Percentiles rank a stretch among this genome's conserved stretches.
These are phyloP conservation scores for Anser brachyrhynchus DNA, from an alignment of 2,113 vertebrate genomes.

Conservation along the genomic window DNA sequence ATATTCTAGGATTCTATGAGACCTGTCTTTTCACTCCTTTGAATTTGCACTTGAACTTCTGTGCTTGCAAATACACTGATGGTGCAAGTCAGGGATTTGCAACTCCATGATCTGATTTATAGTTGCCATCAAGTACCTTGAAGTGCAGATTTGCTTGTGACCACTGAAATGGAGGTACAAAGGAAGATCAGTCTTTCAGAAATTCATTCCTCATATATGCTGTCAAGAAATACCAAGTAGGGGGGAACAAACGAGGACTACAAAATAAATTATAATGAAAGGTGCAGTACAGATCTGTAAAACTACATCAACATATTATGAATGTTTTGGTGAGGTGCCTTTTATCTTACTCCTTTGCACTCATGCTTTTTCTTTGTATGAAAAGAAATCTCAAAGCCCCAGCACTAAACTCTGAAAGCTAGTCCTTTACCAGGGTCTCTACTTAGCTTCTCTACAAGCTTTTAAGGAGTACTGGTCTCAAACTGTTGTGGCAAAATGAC, in stretches of 20 bases:
- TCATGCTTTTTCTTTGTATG: background rate
- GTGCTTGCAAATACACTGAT: background rate
- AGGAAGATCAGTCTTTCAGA: conserved; percentile 12
- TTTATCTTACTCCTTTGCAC: background rate
- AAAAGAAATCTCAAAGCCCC: background rate
- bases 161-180: background rate
- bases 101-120: conserved; percentile 4
- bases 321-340: conserved; percentile 9
- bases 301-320: conserved; percentile 17
- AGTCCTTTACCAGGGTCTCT: background rate
- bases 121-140: background rate
- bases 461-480: background rate
- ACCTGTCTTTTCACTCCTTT: background rate
- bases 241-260: background rate
- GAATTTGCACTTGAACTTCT: background rate
- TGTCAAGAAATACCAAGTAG: background rate
- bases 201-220: background rate
- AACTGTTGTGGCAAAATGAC: background rate
- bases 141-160: conserved; percentile 17
- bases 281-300: background rate
- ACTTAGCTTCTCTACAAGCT: background rate
- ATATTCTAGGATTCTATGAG: too few species aligned
- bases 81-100: background rate
- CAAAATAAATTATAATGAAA: conserved; percentile 24
- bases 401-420: background rate